Evolutionary conservation across 2,113 vertebrate species (phyloP), one percentile per base, ranked within the genome.

Genomic region (Monopterus albus): DNA sequence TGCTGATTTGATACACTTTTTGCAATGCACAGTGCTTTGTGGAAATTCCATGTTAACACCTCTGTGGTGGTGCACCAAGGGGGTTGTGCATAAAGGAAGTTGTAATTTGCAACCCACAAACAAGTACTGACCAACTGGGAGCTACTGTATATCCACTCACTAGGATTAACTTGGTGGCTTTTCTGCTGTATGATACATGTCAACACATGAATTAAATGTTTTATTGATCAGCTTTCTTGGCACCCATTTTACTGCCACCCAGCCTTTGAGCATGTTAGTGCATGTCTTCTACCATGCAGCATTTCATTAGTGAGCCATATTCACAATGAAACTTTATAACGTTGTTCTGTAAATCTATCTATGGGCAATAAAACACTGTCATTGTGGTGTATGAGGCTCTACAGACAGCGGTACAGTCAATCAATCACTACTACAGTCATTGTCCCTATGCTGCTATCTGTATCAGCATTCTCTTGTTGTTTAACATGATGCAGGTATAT

Each of bases 401-500:
- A 60, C 40, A 29, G 47, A 43, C 29, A 23, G 33, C 6, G 1
- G 14, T 33, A 1, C 17, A 6, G 6, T n/a, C 23, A 26, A 18
- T 20, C 20, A 6, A 7, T 47, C 10, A 14, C 15, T 31, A 7
- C 7, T 23, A 40, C 25, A 20, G 4, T 46, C 31, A 11, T 7
- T 15, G 31, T 5, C n/a, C 31, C 12, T 11, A 4, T 26, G 33
- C 25, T 23, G 43, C 7, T 38, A 5, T 53, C 11, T 28, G 39
- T 43, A 7, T 39, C n/a, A 8, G n/a, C n/a, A n/a, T n/a, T 62
- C 12, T 62, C 7, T 49, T 38, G 13, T 25, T 31, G 18, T 59
- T 36, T 58, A 25, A 38, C 1, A 0, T 56, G 26, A 20, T 51
- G 2, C 65, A 98, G 98, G 97, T 99, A 1, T 99, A 98, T 0